phyloP scores from a whole-genome alignment of 2,888 invertebrate species.

The Brenthis hecate region DNA sequence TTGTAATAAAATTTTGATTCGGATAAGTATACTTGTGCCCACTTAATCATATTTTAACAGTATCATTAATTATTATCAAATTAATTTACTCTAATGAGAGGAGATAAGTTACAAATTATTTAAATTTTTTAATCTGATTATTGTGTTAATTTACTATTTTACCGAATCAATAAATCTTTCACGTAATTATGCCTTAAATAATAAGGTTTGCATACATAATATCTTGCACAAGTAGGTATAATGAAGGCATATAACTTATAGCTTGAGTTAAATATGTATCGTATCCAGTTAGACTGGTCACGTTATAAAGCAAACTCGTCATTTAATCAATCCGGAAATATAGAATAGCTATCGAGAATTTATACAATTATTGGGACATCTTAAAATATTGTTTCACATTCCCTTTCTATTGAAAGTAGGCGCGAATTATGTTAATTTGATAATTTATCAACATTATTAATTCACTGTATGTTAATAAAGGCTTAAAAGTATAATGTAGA shows the following conservation, averaged over 20 bases:
- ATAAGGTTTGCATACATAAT: no score
- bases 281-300: conserved; percentile 14
- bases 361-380: conserved; percentile 15
- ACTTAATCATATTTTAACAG: conserved; percentile 15
- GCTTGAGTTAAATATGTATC: not conserved
- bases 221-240: not conserved
- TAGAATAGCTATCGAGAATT: conserved; percentile 15
- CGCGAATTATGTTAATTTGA: not conserved
- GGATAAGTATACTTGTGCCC: conserved; percentile 25
- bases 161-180: not conserved
- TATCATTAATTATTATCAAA: conserved; percentile 14
- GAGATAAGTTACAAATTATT: not conserved
- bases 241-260: not conserved
- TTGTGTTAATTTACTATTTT: not conserved
- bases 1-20: conserved; percentile 27
- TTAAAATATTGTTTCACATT: conserved; percentile 6
- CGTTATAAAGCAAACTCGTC: conserved; percentile 13
- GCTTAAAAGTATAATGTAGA: no score
- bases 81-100: conserved; percentile 6
- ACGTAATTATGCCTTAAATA: not conserved
- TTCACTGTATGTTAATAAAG: not conserved
- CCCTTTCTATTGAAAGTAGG: not conserved
- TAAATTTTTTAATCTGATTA: conserved; percentile 2
- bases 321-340: conserved; percentile 17
- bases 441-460: not conserved